These are phyloP conservation scores for Callyntrura sp. DNA, from an alignment of 2,888 invertebrate genomes.

Conservation along the genomic window DNA sequence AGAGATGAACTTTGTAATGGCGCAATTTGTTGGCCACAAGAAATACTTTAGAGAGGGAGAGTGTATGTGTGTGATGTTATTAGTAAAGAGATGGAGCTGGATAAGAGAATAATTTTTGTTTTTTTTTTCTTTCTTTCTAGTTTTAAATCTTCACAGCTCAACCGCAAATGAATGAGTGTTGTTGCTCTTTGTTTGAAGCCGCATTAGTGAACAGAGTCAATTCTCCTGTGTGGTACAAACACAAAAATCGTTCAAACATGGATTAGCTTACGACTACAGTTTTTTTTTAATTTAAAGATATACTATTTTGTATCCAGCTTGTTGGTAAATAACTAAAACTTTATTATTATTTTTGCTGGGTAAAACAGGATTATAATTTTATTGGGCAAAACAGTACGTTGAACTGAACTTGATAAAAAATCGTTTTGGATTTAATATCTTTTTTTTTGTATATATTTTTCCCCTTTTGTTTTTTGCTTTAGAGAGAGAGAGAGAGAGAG, in stretches of 20 bases:
- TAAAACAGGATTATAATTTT: not conserved
- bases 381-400: not conserved
- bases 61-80: not conserved
- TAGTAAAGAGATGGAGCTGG: not conserved
- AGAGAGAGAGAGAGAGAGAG: no score
- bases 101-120: not conserved
- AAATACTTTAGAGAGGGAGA: no score
- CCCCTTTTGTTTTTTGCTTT: no score
- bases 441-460: no score
- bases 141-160: slow-evolving; percentile 13
- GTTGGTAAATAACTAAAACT: not conserved
- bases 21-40: not conserved
- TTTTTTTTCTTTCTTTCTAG: not conserved
- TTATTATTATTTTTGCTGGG: not conserved
- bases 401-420: no score
- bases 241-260: slow-evolving; percentile 13
- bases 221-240: slow-evolving; percentile 15
- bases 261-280: not conserved
- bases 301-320: not conserved
- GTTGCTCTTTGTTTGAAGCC: slow-evolving; percentile 21
- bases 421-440: no score
- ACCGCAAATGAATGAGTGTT: slow-evolving; percentile 13
- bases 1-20: not conserved
- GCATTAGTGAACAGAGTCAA: not conserved
- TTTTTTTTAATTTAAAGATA: no score